These are phyloP conservation scores for Ptychobarbus kaznakovi DNA, from an alignment of 2,797 vertebrate species.

Conservation along the genomic window DNA sequence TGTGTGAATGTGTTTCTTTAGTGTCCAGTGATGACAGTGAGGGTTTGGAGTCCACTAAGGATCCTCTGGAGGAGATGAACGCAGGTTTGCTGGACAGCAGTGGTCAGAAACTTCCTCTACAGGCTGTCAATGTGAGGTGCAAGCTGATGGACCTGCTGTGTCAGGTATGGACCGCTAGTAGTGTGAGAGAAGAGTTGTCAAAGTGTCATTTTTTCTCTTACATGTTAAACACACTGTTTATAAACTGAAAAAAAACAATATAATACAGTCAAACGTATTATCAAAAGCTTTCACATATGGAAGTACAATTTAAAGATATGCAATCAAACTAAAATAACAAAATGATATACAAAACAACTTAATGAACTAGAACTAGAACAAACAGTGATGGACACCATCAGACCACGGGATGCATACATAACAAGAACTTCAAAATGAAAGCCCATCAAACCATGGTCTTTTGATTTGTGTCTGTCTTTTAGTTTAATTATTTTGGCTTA, in stretches of 20 bases:
- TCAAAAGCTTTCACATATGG: too few species aligned
- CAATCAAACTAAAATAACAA: too few species aligned
- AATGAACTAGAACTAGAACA: neutral
- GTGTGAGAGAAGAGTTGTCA: too few species aligned
- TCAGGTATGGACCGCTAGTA: constrained; percentile 72
- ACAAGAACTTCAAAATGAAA: neutral
- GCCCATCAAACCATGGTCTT: constrained; percentile 52
- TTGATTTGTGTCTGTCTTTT: too few species aligned
- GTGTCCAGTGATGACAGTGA: constrained; percentile 57
- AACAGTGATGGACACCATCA: neutral
- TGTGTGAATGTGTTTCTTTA: constrained; percentile 55
- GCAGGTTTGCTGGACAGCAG: constrained; percentile 78
- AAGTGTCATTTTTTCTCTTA: too few species aligned
- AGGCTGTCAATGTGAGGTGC: constrained; percentile 81
- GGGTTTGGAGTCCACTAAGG: constrained; percentile 52
- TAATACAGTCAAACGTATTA: too few species aligned
- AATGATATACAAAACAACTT: too few species aligned
- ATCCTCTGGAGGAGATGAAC: constrained; percentile 68
- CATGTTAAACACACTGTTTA: too few species aligned
- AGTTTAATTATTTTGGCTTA: too few species aligned
- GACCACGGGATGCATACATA: neutral
- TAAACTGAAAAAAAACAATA: too few species aligned
- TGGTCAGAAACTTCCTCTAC: constrained; percentile 83
- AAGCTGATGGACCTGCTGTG: constrained; percentile 84
- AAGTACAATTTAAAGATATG: too few species aligned